These are phyloP conservation scores for Eilema depressum DNA, from an alignment of 2,888 invertebrate genomes.

Conservation along the genomic window DNA sequence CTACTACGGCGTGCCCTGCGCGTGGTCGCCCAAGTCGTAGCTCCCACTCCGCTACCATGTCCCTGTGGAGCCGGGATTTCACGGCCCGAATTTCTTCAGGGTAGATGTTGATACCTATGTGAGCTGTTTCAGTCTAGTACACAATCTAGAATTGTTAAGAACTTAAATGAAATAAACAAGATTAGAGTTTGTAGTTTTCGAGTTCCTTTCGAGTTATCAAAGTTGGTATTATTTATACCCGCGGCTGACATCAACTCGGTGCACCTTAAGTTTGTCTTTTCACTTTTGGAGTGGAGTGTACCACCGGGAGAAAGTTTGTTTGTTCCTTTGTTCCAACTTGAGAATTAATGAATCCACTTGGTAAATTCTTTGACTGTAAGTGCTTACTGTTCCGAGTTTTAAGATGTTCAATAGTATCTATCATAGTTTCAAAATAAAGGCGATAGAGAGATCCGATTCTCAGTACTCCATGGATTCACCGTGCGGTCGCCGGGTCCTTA, in stretches of 20 bases:
- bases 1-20: no score
- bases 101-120: not conserved
- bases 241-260: conserved; percentile 25
- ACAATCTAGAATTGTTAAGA: conserved; percentile 2
- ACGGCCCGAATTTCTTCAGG: no score
- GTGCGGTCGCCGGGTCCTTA: no score
- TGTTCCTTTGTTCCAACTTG: conserved; percentile 32
- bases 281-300: conserved; percentile 31
- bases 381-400: conserved; percentile 24
- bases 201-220: conserved; percentile 18
- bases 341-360: conserved; percentile 37
- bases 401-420: conserved; percentile 6
- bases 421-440: not conserved
- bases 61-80: no score
- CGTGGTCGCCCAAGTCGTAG: no score
- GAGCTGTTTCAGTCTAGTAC: no score
- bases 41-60: no score
- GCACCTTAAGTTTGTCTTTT: conserved; percentile 34
- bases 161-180: conserved; percentile 1
- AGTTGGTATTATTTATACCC: conserved; percentile 38
- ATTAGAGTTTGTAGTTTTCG: not conserved
- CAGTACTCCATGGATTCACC: no score
- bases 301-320: conserved; percentile 32
- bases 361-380: conserved; percentile 26
- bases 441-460: no score